Base-by-base conservation (phyloP, 1,140 invertebrate genomes). In the Apis mellifera region DNA sequence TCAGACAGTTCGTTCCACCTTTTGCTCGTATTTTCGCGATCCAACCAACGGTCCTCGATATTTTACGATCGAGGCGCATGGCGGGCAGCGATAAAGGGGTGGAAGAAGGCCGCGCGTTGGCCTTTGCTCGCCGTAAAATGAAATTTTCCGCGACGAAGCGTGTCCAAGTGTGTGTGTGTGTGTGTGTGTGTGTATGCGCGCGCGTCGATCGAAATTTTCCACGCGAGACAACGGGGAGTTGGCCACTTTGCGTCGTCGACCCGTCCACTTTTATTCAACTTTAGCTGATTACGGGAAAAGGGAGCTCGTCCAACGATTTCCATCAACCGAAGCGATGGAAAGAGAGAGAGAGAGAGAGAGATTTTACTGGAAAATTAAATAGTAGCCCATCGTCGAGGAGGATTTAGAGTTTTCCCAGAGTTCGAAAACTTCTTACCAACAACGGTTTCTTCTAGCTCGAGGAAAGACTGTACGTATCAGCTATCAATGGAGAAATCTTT, bases 331-430 rank as follows among this genome's bases (percentile, higher is more conserved):
- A 62, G 42, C 23, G 48, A 3, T 13, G n/a, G 52, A 32, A 11
- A 19, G 60, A 42, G 3, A 9, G 55, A 26, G 2, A 21, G 52
- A 32, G 17, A 19, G 60, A 42, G 3, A 9, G 55, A 26, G 2
- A 21, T n/a, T 50, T 68, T 32, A 48, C 55, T 21, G 77, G 68
- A 64, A 79, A 79, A 79, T 79, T 79, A 79, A 79, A 79, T 62
- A 69, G 59, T 62, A 69, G 50, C 19, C 68, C 23, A 23, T 54
- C 68, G 50, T 42, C 32, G 32, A 42, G 32, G 12, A n/a, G 57
- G 19, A 68, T 32, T 70, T 62, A 79, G 77, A 62, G 57, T 60
- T 65, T 32, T 32, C n/a, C 0, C 2, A 12, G 21, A 19, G 26
- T 59, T 32, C 9, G 32, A 42, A 42, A 19, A 13, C 9, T 17